A percentile compares a stretch with the other conserved stretches of the same genome.
Evolutionary conservation across 2,888 invertebrate species (phyloP).

Genomic region (Meiosimyza decipiens): DNA sequence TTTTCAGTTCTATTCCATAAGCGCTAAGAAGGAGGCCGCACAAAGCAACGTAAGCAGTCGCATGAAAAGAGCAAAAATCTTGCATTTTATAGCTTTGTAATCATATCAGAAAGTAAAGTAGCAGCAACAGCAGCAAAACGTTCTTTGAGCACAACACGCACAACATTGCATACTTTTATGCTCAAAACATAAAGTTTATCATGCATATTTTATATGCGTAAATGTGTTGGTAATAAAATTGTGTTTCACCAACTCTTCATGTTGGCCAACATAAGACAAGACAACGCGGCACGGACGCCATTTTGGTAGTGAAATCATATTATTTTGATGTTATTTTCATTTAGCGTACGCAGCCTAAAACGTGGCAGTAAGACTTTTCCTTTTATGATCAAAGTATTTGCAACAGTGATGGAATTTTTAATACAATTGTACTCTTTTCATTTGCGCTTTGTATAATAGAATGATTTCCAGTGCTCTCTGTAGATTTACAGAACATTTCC

Average conservation of each 20-base stretch:
- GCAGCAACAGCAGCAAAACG: too few species aligned
- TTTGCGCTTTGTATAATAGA: too few species aligned
- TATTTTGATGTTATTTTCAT: too few species aligned
- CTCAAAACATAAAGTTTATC: conserved; percentile 54
- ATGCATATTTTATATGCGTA: conserved; percentile 61
- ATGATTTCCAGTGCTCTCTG: too few species aligned
- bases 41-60: conserved; percentile 13
- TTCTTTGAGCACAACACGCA: neutral
- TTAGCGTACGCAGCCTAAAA: conserved; percentile 8
- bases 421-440: too few species aligned
- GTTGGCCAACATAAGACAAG: neutral
- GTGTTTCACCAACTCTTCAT: conserved; percentile 12
- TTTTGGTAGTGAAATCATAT: too few species aligned
- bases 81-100: conserved; percentile 55
- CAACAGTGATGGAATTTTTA: too few species aligned
- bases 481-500: too few species aligned
- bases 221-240: conserved; percentile 57
- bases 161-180: conserved; percentile 37
- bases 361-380: conserved; percentile 1
- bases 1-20: conserved; percentile 22
- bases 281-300: neutral
- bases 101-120: conserved; percentile 49
- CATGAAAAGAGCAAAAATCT: conserved; percentile 1
- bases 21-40: conserved; percentile 49
- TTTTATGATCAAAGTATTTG: too few species aligned